phyloP scores from a whole-genome alignment of 2,113 vertebrate species.

The Brachionichthys hirsutus region DNA sequence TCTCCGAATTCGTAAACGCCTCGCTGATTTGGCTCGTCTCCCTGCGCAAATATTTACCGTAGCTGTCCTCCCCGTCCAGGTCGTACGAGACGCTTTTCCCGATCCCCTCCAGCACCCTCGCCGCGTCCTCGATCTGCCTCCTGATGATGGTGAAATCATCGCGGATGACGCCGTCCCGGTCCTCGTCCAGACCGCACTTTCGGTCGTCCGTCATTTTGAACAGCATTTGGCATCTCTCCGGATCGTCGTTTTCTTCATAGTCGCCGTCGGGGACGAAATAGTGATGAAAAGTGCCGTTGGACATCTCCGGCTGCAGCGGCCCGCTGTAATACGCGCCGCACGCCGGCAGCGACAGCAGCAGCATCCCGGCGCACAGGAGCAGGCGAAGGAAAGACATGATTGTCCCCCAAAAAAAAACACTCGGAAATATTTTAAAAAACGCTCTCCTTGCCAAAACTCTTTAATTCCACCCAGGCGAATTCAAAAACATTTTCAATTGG shows the following conservation, averaged over 20 bases:
- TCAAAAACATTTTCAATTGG: conserved; percentile 45
- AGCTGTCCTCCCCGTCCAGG: conserved; percentile 96
- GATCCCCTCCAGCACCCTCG: conserved; percentile 92
- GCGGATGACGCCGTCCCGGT: conserved; percentile 82
- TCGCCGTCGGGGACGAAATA: conserved; percentile 96
- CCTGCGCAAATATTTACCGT: conserved; percentile 87
- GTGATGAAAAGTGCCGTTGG: conserved; percentile 94
- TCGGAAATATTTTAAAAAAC: not conserved
- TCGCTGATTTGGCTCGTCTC: conserved; percentile 92
- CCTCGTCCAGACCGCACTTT: conserved; percentile 78
- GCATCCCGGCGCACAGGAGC: conserved; percentile 60
- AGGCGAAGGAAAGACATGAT: conserved; percentile 64
- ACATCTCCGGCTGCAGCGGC: conserved; percentile 94
- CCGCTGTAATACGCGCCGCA: conserved; percentile 83
- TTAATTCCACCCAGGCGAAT: conserved; percentile 16
- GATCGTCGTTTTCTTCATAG: conserved; percentile 98
- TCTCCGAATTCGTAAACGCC: conserved; percentile 93
- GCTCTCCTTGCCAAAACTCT: not conserved
- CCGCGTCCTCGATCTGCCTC: conserved; percentile 93
- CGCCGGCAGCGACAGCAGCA: conserved; percentile 53
- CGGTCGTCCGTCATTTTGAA: conserved; percentile 90
- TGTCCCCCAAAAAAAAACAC: not conserved
- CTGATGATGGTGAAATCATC: conserved; percentile 91
- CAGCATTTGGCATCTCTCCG: conserved; percentile 94
- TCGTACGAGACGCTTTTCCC: conserved; percentile 93